Conservation (phyloP, 2,113 vertebrate species). For the human (Homo sapiens) region DNA sequence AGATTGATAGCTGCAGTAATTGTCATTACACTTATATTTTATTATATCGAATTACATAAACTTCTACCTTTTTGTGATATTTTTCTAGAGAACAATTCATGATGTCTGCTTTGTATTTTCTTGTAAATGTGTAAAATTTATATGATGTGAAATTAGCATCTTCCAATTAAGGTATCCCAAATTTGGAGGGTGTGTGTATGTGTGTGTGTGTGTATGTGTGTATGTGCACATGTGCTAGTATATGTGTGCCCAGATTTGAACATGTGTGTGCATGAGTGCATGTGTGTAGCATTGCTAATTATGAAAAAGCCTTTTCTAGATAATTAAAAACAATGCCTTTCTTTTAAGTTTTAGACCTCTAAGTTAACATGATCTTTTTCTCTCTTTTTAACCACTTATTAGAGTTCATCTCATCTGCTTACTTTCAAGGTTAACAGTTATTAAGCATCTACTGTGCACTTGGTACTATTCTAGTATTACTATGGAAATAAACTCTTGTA, state of each 20-base stretch:
- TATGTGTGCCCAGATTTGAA: not conserved
- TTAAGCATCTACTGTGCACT: not conserved
- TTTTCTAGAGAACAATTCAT: slow-evolving; percentile 5
- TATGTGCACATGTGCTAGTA: not conserved
- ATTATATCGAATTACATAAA: slow-evolving; percentile 72
- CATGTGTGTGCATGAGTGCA: not conserved
- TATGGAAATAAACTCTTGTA: not conserved
- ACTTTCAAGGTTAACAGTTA: not conserved
- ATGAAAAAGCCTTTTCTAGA: not conserved
- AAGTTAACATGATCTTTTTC: not conserved
- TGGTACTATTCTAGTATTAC: not conserved
- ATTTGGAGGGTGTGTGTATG: not conserved
- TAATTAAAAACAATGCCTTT: not conserved
- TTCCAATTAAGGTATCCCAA: slow-evolving; percentile 15
- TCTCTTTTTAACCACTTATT: not conserved
- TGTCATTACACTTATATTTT: slow-evolving; percentile 76
- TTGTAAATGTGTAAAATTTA: not conserved
- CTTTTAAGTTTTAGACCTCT: not conserved
- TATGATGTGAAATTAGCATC: not conserved
- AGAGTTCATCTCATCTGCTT: not conserved
- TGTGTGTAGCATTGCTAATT: not conserved
- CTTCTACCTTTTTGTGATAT: slow-evolving; percentile 49
- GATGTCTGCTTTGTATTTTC: slow-evolving; percentile 26
- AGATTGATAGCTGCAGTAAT: slow-evolving; percentile 84
- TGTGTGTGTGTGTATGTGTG: not conserved